phyloP scores from a whole-genome alignment of 2,113 vertebrate species.

The Coryphaenoides rupestris region DNA sequence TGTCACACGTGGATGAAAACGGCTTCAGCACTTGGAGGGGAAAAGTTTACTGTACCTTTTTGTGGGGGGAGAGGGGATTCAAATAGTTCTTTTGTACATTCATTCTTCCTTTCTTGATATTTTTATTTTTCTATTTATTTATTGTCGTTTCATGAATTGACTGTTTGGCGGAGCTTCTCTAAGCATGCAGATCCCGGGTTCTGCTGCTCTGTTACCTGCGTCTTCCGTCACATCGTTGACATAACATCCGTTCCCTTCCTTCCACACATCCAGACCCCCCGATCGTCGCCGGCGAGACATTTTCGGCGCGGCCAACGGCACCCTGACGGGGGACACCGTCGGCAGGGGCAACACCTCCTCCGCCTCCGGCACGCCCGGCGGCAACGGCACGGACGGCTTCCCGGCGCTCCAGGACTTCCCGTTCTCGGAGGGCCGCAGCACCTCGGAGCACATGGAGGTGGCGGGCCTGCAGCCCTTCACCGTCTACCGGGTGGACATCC shows the following conservation, averaged over 20 bases:
- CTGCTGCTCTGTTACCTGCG: no score
- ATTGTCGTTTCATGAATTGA: no score
- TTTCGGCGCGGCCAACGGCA: slow-evolving; percentile 79
- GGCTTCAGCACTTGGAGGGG: no score
- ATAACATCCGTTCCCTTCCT: background rate
- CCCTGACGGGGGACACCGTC: slow-evolving; percentile 56
- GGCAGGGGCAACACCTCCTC: slow-evolving; percentile 56
- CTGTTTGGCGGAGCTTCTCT: no score
- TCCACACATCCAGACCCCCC: slow-evolving; percentile 65
- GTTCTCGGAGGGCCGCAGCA: slow-evolving; percentile 81
- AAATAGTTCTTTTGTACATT: no score
- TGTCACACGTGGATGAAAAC: no score
- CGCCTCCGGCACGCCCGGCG: slow-evolving; percentile 41
- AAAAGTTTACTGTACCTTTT: no score
- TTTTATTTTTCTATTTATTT: no score
- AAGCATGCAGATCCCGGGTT: no score
- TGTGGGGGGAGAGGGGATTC: no score
- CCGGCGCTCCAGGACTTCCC: slow-evolving; percentile 79
- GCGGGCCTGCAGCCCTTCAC: slow-evolving; percentile 87
- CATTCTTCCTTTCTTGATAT: no score
- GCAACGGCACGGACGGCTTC: slow-evolving; percentile 77
- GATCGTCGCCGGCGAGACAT: slow-evolving; percentile 87
- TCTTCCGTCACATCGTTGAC: no score
- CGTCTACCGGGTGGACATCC: slow-evolving; percentile 93
- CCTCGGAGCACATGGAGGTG: slow-evolving; percentile 83